phyloP scores from a whole-genome alignment of 1,140 invertebrate species.

The Thrips palmi region DNA sequence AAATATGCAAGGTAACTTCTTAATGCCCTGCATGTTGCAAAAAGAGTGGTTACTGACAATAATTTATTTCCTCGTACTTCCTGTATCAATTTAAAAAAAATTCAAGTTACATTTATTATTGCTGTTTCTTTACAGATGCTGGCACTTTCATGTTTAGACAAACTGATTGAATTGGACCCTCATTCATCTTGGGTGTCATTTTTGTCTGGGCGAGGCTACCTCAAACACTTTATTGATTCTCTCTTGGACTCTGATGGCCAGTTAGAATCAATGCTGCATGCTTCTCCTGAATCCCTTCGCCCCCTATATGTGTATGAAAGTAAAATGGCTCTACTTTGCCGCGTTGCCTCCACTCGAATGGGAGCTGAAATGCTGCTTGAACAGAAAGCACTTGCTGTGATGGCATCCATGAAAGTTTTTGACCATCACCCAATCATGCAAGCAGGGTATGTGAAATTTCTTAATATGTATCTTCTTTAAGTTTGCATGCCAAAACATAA shows the following conservation, averaged over 20 bases:
- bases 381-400: conserved; percentile 48
- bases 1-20: conserved; percentile 50
- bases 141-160: conserved; percentile 60
- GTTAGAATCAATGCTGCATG: conserved; percentile 45
- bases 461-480: conserved; percentile 12
- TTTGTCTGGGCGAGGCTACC: conserved; percentile 57
- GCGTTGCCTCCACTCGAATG: conserved; percentile 44
- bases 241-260: conserved; percentile 53
- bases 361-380: conserved; percentile 61
- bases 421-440: conserved; percentile 54
- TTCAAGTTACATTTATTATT: conserved; percentile 7
- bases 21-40: background rate
- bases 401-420: conserved; percentile 61
- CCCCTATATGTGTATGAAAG: conserved; percentile 75
- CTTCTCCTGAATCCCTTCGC: conserved; percentile 43
- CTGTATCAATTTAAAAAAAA: too few species aligned
- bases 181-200: conserved; percentile 54
- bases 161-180: conserved; percentile 54
- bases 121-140: conserved; percentile 39
- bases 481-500: too few species aligned
- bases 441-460: conserved; percentile 7
- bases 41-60: too few species aligned
- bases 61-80: too few species aligned
- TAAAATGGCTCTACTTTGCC: conserved; percentile 62
- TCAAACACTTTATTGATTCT: conserved; percentile 67